Percentiles rank a stretch among this genome's conserved stretches.
These are phyloP conservation scores for Neocrepidodera transversa DNA, from an alignment of 2,888 invertebrate species.

Conservation along the genomic window DNA sequence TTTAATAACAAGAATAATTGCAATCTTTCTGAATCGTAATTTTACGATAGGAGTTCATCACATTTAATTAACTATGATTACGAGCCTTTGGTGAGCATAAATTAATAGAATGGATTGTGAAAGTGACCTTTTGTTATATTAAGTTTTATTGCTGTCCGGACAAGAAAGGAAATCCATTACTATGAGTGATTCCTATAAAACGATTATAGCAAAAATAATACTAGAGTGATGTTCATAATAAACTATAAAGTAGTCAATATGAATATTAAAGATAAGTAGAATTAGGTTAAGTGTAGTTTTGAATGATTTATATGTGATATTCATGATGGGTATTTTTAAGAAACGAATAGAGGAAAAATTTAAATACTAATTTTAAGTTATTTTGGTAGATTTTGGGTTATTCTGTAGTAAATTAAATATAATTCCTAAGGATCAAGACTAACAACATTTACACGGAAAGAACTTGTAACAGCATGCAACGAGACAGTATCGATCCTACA, in stretches of 20 bases:
- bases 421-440: too few species aligned
- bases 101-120: background rate
- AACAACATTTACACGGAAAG: too few species aligned
- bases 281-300: too few species aligned
- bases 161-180: background rate
- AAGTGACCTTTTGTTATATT: conserved; percentile 1
- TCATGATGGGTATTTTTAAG: too few species aligned
- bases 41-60: background rate
- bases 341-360: too few species aligned
- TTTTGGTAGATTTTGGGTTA: too few species aligned
- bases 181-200: background rate
- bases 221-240: background rate
- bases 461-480: too few species aligned
- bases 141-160: background rate
- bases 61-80: background rate
- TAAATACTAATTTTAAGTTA: too few species aligned
- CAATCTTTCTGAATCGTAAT: background rate
- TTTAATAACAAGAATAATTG: background rate
- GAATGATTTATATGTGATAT: too few species aligned
- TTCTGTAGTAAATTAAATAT: too few species aligned
- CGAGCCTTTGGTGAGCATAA: background rate
- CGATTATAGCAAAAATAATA: background rate
- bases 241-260: background rate
- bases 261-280: too few species aligned
- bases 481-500: too few species aligned